Percentiles rank a stretch among this genome's conserved stretches.
Conservation (phyloP, 2,797 vertebrate species). For the Poeciliopsis infans region DNA sequence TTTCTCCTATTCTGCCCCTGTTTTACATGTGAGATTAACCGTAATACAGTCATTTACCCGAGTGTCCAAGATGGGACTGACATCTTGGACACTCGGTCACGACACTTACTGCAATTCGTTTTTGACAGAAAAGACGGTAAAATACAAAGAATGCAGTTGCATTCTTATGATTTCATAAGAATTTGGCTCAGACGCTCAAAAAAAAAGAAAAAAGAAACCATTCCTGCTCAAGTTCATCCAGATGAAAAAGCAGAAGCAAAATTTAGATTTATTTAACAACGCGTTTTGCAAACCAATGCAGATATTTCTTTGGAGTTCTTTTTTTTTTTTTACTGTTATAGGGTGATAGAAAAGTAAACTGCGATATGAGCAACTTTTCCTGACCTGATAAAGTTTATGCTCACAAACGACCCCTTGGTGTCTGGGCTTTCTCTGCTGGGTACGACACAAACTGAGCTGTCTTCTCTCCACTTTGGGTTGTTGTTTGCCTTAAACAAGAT, state of each 20-base stretch:
- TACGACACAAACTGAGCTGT: neutral
- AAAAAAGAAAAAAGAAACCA: neutral
- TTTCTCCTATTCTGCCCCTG: neutral
- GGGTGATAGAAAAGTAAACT: neutral
- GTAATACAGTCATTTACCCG: neutral
- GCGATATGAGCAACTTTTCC: neutral
- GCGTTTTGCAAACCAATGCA: neutral
- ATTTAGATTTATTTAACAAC: neutral
- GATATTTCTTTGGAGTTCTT: neutral
- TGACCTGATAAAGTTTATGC: neutral
- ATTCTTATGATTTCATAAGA: neutral
- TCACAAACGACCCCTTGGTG: neutral
- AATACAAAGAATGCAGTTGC: neutral
- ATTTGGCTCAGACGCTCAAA: neutral
- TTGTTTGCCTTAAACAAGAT: neutral
- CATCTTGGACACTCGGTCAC: neutral
- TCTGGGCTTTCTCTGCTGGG: neutral
- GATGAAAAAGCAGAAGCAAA: neutral
- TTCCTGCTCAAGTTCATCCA: neutral
- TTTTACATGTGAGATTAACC: neutral
- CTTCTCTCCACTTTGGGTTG: neutral
- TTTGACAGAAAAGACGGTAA: neutral
- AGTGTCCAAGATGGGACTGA: too few species aligned
- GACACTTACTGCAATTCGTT: neutral
- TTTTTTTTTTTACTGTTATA: too few species aligned